A percentile compares a stretch with the other conserved stretches of the same genome.
phyloP scores from a whole-genome alignment of 37 sponge, comb jelly and placozoan species.

The Theonella swinhoei region DNA sequence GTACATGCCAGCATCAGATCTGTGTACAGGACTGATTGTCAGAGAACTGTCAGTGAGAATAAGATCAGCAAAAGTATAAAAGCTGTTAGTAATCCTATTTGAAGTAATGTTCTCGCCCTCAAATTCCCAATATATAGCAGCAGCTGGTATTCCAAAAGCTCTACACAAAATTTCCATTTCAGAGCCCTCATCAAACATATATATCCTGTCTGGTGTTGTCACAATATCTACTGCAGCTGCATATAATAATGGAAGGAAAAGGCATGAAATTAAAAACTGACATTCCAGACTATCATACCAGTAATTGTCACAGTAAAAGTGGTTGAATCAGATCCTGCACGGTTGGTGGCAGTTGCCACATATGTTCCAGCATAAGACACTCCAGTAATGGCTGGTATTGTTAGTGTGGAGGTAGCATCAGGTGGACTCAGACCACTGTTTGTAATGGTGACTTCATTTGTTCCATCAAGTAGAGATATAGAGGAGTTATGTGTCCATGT shows the following conservation, averaged over 20 bases:
- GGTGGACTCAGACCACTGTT: neutral
- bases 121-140: constrained; percentile 40
- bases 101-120: neutral
- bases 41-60: too few relatives aligned
- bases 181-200: constrained; percentile 1
- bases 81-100: neutral
- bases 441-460: constrained; percentile 13
- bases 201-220: too few relatives aligned
- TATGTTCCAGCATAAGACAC: constrained; percentile 30
- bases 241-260: too few relatives aligned
- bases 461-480: neutral
- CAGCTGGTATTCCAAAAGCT: constrained; percentile 48
- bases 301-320: constrained; percentile 20
- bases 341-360: constrained; percentile 12
- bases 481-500: constrained; percentile 11
- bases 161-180: constrained; percentile 30
- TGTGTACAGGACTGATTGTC: neutral
- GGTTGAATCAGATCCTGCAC: constrained; percentile 9
- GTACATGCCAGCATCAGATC: constrained; percentile 51
- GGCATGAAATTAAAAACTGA: constrained; percentile 43
- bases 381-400: neutral
- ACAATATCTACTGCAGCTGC: constrained; percentile 23
- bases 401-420: constrained; percentile 2
- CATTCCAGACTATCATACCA: too few relatives aligned
- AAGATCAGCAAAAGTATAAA: too few relatives aligned